Evolutionary conservation across 2,888 invertebrate genomes (phyloP), one percentile per base, ranked within the genome.

Genomic region (Saturnia japonica): DNA sequence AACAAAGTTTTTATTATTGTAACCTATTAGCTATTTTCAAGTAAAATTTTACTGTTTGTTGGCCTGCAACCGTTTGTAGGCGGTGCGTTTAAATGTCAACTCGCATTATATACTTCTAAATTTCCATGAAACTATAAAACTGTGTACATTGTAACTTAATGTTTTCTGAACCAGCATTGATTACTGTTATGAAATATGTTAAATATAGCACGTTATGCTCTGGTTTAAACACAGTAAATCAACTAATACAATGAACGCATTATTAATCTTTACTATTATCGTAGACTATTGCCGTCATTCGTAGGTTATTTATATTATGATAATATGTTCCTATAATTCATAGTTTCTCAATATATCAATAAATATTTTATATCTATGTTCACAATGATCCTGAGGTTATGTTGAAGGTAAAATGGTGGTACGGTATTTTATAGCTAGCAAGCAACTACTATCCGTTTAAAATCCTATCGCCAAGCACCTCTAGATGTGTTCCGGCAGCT

Each of bases 51-150:
- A 40, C 1, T n/a, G 1, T n/a, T 64, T 64, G n/a, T 40, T 64
- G 34, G 34, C 12, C 64, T 64, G 40, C 1, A 64, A 64, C 16
- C 40, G 16, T 64, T 64, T 40, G 64, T 64, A 11, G 64, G 64
- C 64, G 64, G 64, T 64, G n/a, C 40, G 34, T 19, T 40, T 40
- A 64, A 64, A 64, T 40, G 64, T 64, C 64, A 40, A 40, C 64
- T 34, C 64, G 40, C n/a, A 64, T 64, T 40, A 64, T 64, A 64
- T 19, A 40, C 40, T 64, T 40, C 64, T 8, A 40, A 40, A 64
- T 40, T 64, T 64, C 64, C 64, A 64, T 40, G 64, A 64, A 64
- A 19, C 64, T 64, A 64, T 64, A 64, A 64, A 64, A 64, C 64
- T 19, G 19, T 19, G 19, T 64, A 64, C 64, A 64, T n/a, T 64